These are phyloP conservation scores for Phthorimaea operculella DNA, from an alignment of 1,140 invertebrate genomes.

Conservation along the genomic window DNA sequence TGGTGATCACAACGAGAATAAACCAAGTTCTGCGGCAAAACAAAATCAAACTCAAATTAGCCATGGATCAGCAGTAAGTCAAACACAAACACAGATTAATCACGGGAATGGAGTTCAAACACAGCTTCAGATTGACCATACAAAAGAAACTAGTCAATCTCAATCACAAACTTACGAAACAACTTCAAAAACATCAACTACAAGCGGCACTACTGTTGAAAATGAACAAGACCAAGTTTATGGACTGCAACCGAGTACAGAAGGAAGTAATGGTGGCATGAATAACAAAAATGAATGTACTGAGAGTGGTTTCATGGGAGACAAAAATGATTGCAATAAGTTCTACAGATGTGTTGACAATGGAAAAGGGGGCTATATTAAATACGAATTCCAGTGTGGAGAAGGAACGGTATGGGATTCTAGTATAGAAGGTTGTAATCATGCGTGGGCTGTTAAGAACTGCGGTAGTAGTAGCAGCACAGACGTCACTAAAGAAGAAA, in stretches of 20 bases:
- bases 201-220: conserved; percentile 9
- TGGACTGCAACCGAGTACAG: neutral
- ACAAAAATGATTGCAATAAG: conserved; percentile 70
- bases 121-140: conserved; percentile 25
- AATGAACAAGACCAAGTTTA: neutral
- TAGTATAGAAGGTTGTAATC: conserved; percentile 71
- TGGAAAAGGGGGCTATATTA: conserved; percentile 67
- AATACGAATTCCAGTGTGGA: conserved; percentile 73
- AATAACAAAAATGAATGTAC: conserved; percentile 1
- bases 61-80: conserved; percentile 19
- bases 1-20: conserved; percentile 17
- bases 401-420: conserved; percentile 74
- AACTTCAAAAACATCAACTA: conserved; percentile 12
- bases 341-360: conserved; percentile 77
- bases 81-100: conserved; percentile 22
- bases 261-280: neutral
- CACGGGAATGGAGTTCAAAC: conserved; percentile 19
- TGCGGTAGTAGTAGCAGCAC: conserved; percentile 26
- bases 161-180: conserved; percentile 16
- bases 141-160: conserved; percentile 21
- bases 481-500: conserved; percentile 12
- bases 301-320: conserved; percentile 64
- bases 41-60: conserved; percentile 27
- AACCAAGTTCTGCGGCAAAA: conserved; percentile 8
- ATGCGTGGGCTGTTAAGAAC: conserved; percentile 66